Evolutionary conservation across 2,888 invertebrate species (phyloP).

Genomic region (Thera britannica): DNA sequence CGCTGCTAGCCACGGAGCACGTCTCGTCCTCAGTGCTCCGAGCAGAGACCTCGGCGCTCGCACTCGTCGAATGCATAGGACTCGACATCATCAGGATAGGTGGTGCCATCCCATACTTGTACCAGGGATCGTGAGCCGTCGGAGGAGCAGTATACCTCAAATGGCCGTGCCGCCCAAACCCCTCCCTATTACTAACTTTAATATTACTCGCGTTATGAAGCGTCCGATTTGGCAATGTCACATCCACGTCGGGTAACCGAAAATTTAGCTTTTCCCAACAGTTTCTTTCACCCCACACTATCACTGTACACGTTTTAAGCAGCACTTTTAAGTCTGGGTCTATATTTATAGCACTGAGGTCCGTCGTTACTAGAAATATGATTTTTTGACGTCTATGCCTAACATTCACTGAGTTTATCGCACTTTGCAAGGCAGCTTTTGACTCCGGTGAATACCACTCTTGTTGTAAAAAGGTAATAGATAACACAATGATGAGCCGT

Average conservation of each 20-base stretch:
- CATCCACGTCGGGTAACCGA: slow-evolving; percentile 91
- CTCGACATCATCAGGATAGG: slow-evolving; percentile 85
- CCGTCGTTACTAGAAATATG: slow-evolving; percentile 82
- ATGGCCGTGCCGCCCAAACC: slow-evolving; percentile 79
- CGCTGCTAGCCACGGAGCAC: slow-evolving; percentile 84
- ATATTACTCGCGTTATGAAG: slow-evolving; percentile 80
- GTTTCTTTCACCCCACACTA: slow-evolving; percentile 92
- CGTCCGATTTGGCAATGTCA: slow-evolving; percentile 84
- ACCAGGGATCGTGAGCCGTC: slow-evolving; percentile 82
- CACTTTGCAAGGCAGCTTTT: slow-evolving; percentile 91
- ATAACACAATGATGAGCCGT: slow-evolving; percentile 91
- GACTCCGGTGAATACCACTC: slow-evolving; percentile 94
- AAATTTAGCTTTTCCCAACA: slow-evolving; percentile 95
- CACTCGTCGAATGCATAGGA: slow-evolving; percentile 85
- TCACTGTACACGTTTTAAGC: slow-evolving; percentile 89
- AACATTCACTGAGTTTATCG: slow-evolving; percentile 87
- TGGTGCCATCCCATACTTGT: slow-evolving; percentile 81
- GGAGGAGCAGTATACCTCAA: slow-evolving; percentile 82
- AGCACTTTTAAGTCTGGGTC: slow-evolving; percentile 91
- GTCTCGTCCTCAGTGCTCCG: slow-evolving; percentile 87
- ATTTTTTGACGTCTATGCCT: slow-evolving; percentile 86
- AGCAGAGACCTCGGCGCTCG: slow-evolving; percentile 86
- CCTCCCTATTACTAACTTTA: slow-evolving; percentile 78
- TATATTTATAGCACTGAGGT: slow-evolving; percentile 86
- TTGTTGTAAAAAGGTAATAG: slow-evolving; percentile 91